Evolutionary conservation across 2,113 vertebrate species (phyloP), one percentile per base, ranked within the genome.

Genomic region (Sinocyclocheilus grahami): DNA sequence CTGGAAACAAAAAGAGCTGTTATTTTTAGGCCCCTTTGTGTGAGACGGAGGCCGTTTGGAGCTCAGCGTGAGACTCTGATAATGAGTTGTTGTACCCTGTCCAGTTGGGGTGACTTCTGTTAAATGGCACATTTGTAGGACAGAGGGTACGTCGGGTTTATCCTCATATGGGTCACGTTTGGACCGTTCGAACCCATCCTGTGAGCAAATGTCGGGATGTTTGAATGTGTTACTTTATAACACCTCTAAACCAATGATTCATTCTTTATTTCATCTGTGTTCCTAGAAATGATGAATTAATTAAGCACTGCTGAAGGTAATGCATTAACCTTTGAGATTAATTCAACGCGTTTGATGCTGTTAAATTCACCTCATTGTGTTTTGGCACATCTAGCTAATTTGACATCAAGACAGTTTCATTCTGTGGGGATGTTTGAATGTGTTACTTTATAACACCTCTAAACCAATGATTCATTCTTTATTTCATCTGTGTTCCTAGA

Each of bases 21-120:
- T 82, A 82, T 71, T 82, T 82, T 82, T 82, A 53, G 65, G 5
- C 9, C 46, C 33, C n/a, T 82, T 69, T 71, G 18, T 82, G 18
- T 1, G 46, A 37, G 81, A 82, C 48, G 16, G 42, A 12, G 63
- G 22, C 37, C n/a, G 16, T 2, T 82, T 30, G 48, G 62, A 69
- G 16, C 81, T 27, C 81, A 82, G 63, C 10, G 46, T 71, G 42
- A 69, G 24, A 53, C 63, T 53, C 42, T 20, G 27, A 33, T 71
- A 82, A 82, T 51, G 63, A 82, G 63, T 27, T 62, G 3, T 63
- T 53, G 27, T 71, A 37, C 22, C 46, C 46, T 37, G 24, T 71
- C 80, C 80, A 33, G 46, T 53, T 71, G 3, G 46, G 27, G 46
- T 71, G 81, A 71, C 46, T 71, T 53, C 20, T 22, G 46, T 69